phyloP scores from a whole-genome alignment of 2,888 invertebrate species.

The Eupithecia pulchellata region DNA sequence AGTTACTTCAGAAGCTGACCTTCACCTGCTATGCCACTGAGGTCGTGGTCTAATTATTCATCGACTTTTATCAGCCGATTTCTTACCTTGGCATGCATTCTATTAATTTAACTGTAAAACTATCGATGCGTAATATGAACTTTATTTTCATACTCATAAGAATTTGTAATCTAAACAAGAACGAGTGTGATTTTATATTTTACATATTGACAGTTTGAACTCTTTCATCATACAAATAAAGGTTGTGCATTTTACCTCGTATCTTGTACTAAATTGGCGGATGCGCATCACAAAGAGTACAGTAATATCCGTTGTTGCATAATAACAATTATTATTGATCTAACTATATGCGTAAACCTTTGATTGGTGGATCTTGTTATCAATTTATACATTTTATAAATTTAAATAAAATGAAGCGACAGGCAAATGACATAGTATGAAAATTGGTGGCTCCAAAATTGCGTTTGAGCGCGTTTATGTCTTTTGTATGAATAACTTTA shows the following conservation, averaged over 20 bases:
- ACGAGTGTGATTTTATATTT: not conserved
- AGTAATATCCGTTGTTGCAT: constrained; percentile 3
- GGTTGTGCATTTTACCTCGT: not conserved
- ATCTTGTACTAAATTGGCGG: constrained; percentile 4
- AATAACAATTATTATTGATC: not conserved
- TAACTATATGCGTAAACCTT: not conserved
- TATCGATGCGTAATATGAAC: not conserved
- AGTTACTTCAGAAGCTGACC: not conserved
- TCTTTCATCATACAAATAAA: not conserved
- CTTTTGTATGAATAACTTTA: not conserved
- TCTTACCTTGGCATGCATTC: not conserved
- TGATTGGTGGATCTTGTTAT: not conserved
- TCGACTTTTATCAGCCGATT: not conserved
- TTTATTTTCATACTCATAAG: constrained; percentile 3
- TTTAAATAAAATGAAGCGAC: too few relatives aligned
- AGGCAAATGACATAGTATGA: not conserved
- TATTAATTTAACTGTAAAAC: not conserved
- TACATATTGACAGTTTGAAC: not conserved
- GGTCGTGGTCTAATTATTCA: not conserved
- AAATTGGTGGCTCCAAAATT: not conserved
- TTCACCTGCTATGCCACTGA: not conserved
- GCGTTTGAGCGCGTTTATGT: not conserved
- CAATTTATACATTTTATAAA: not conserved
- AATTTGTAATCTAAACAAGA: not conserved
- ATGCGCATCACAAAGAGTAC: not conserved